phyloP scores from a whole-genome alignment of 2,113 vertebrate species.

The Lontra canadensis region DNA sequence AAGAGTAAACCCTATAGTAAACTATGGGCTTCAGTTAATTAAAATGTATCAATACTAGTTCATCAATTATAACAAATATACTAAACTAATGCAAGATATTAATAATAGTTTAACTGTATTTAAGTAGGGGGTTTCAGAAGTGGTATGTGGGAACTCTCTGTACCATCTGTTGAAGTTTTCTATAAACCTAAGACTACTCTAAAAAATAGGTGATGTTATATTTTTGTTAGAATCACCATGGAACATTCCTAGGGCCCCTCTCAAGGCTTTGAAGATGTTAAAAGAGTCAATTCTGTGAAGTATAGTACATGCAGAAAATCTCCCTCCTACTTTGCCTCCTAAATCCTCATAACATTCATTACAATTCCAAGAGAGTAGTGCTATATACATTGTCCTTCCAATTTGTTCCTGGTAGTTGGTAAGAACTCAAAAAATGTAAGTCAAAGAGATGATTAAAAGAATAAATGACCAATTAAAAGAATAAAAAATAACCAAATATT shows the following conservation, averaged over 20 bases:
- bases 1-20: background rate
- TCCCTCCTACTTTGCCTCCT: background rate
- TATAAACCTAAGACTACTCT: background rate
- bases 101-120: background rate
- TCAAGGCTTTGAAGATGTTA: background rate
- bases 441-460: background rate
- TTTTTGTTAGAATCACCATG: background rate
- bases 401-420: background rate
- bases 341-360: background rate
- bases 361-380: background rate
- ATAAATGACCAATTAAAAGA: background rate
- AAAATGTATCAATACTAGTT: background rate
- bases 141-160: background rate
- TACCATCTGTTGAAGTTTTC: background rate
- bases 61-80: background rate
- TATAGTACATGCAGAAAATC: background rate
- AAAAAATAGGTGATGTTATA: background rate
- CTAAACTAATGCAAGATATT: background rate
- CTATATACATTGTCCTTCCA: background rate
- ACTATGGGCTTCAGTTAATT: background rate
- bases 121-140: background rate
- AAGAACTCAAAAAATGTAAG: background rate
- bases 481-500: background rate
- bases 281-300: accelerated
- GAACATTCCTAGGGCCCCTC: background rate